A percentile compares a stretch with the other conserved stretches of the same genome.
Evolutionary conservation across 1,140 invertebrate genomes (phyloP).

Genomic region (Tyrophagus putrescentiae): DNA sequence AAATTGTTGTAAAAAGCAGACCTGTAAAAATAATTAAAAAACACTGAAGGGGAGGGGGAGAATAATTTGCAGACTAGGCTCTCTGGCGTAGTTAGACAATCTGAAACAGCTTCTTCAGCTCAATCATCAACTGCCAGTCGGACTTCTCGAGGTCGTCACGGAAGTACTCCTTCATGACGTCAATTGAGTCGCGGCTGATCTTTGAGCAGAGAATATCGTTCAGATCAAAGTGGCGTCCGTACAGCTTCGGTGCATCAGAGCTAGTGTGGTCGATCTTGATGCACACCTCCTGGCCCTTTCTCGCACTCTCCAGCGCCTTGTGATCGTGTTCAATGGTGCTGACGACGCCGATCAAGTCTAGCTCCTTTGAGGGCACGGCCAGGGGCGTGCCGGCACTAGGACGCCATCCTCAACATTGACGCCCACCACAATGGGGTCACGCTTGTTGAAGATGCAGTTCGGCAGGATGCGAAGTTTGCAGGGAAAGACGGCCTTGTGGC

Average conservation of each 20-base stretch:
- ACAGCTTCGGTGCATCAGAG: conserved; percentile 94
- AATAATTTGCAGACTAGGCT: background rate
- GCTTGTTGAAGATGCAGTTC: conserved; percentile 89
- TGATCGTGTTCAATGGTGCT: conserved; percentile 83
- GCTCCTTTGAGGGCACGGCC: conserved; percentile 76
- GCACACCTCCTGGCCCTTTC: conserved; percentile 94
- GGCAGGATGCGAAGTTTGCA: conserved; percentile 76
- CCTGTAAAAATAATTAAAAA: background rate
- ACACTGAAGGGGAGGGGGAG: background rate
- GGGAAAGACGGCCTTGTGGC: conserved; percentile 92
- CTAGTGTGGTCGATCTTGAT: conserved; percentile 93
- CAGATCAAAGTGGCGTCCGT: conserved; percentile 91
- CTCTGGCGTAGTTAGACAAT: conserved; percentile 44
- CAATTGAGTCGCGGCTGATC: conserved; percentile 93
- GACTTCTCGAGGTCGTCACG: conserved; percentile 85
- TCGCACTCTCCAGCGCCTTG: conserved; percentile 63
- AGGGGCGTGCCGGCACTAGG: conserved; percentile 85
- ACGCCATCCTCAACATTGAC: conserved; percentile 90
- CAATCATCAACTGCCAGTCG: conserved; percentile 96
- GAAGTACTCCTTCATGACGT: conserved; percentile 98
- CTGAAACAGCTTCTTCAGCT: conserved; percentile 93
- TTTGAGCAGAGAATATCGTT: conserved; percentile 80
- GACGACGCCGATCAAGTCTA: conserved; percentile 76
- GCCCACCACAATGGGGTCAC: conserved; percentile 93
- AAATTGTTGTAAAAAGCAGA: too few species aligned